Base-by-base conservation (phyloP, 2,888 invertebrate genomes). In the Stenodema calcarata region DNA sequence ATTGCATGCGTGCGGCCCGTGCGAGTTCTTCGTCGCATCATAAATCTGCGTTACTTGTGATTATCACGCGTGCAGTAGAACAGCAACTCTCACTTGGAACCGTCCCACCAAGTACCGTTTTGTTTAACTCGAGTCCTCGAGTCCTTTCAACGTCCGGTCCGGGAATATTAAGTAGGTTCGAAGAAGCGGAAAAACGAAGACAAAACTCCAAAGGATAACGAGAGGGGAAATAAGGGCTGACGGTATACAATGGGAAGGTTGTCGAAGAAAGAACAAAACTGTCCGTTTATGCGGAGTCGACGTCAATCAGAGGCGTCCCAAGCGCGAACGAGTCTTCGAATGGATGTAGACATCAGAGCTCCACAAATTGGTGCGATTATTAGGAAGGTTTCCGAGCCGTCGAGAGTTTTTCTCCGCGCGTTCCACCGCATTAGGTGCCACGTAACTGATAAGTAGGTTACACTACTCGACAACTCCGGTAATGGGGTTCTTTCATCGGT, bases 321-420 rank as follows among this genome's bases (percentile, higher is more conserved):
- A 30, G 27, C 9, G 73, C 73, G 14, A 62, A 62, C 62, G 62
- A 62, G 62, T 23, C 62, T 11, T 18, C 9, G 23, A 23, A 1
- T 18, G 14, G 73, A 73, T 73, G 73, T 73, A 73, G 73, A 73
- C 73, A 35, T 73, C 73, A 73, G 73, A 18, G 73, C 73, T 30
- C 73, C 73, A 73, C 73, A 73, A 73, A 73, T 73, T 73, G 73
- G 73, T 28, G 62, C 62, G 62, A 62, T 62, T 23, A 62, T 62
- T 62, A 62, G 62, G 62, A 62, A 12, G 62, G 62, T 62, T 62
- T 23, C 62, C 62, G 62, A 62, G 62, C 62, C 23, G 62, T 62
- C 18, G 18, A 18, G 0, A 7, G 62, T 62, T 62, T 54, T 62
- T 62, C 18, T 62, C 16, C 16, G 44, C 44, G 2, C n/a, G 54